Conservation (phyloP, 2,113 vertebrate species). For the Pygoscelis adeliae region DNA sequence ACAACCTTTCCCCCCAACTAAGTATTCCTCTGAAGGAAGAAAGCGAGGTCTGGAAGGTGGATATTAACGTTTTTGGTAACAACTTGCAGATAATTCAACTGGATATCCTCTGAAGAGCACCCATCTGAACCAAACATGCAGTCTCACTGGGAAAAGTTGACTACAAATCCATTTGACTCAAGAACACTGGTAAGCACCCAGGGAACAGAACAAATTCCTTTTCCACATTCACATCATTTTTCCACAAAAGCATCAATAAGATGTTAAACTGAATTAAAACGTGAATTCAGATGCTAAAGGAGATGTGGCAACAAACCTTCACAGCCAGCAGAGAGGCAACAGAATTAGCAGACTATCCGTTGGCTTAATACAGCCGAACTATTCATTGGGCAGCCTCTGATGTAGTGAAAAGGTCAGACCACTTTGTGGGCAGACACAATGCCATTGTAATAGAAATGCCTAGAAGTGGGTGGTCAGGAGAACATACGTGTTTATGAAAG, state of each 20-base stretch:
- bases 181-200: background rate
- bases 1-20: background rate
- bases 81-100: background rate
- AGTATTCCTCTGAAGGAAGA: background rate
- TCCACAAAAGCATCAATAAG: background rate
- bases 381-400: background rate
- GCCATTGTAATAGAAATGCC: background rate
- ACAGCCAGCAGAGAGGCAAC: background rate
- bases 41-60: background rate
- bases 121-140: background rate
- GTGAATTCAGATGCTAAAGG: background rate
- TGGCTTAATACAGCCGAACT: background rate
- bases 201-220: background rate
- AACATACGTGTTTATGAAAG: background rate
- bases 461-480: background rate
- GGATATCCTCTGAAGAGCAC: background rate
- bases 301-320: background rate
- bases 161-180: background rate
- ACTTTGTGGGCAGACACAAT: background rate
- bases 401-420: background rate
- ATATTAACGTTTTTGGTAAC: background rate
- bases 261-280: background rate
- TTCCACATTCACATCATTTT: background rate
- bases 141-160: background rate
- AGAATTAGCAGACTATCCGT: background rate